These are phyloP conservation scores for Axea sp. DNA, from an alignment of 2,888 invertebrate genomes.

Conservation along the genomic window DNA sequence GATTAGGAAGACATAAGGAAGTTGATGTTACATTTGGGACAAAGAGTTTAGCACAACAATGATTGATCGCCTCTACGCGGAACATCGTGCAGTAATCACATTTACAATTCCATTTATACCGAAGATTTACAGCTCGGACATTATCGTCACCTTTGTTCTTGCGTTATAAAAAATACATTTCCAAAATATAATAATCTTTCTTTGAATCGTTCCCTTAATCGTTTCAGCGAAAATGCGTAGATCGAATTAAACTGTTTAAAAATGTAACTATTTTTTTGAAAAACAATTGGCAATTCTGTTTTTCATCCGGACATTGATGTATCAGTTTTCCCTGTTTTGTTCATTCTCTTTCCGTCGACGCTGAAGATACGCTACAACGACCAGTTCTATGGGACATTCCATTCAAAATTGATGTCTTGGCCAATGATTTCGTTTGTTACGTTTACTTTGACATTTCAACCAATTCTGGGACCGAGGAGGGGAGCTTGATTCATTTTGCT, in stretches of 20 bases:
- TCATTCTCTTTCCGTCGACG: constrained; percentile 19
- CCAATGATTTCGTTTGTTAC: constrained; percentile 52
- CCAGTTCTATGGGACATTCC: constrained; percentile 50
- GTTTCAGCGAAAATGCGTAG: too few species aligned
- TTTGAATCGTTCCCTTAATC: too few species aligned
- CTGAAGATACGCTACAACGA: constrained; percentile 33
- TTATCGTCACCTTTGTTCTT: too few species aligned
- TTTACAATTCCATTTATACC: constrained; percentile 6
- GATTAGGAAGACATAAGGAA: constrained; percentile 49
- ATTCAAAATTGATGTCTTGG: constrained; percentile 60
- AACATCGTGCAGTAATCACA: constrained; percentile 17
- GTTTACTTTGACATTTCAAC: constrained; percentile 54
- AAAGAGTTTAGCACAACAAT: constrained; percentile 41
- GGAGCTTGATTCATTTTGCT: constrained; percentile 45
- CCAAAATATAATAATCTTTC: too few species aligned
- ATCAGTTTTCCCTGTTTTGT: constrained; percentile 34
- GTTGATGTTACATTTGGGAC: constrained; percentile 52
- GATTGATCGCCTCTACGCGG: constrained; percentile 25
- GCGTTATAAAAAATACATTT: neutral
- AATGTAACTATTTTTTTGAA: neutral
- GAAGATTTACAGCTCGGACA: constrained; percentile 10
- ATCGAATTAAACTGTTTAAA: too few species aligned
- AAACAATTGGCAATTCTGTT: constrained; percentile 17
- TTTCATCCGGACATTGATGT: constrained; percentile 33
- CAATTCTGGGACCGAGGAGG: too few species aligned